A percentile compares a stretch with the other conserved stretches of the same genome.
Conservation (phyloP, 2,888 invertebrate genomes). For the Drosophila conformis region DNA sequence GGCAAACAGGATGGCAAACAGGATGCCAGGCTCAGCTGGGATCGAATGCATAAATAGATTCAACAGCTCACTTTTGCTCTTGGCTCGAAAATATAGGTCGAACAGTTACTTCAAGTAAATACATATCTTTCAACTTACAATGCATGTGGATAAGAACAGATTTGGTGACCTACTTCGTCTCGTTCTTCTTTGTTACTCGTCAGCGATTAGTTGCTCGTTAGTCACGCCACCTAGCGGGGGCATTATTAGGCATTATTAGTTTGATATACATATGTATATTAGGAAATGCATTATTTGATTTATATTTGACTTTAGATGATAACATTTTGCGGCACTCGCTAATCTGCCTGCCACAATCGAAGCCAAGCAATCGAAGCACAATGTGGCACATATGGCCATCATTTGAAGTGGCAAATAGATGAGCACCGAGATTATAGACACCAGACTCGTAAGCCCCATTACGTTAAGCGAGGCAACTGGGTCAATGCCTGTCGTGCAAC, state of each 20-base stretch:
- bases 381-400: background rate
- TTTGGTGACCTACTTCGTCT: background rate
- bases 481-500: slow-evolving; percentile 23
- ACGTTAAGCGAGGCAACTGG: slow-evolving; percentile 10
- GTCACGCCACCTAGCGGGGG: background rate
- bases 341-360: background rate
- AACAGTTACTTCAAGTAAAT: background rate
- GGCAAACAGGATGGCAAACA: background rate
- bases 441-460: slow-evolving; percentile 14
- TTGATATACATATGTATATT: background rate
- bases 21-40: background rate
- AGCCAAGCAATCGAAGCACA: background rate
- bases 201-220: background rate
- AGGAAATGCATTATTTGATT: background rate
- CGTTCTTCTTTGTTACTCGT: background rate
- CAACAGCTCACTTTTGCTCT: background rate
- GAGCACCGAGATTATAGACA: slow-evolving; percentile 43
- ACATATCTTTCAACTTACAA: background rate
- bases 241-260: background rate
- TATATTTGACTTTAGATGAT: background rate
- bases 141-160: background rate
- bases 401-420: slow-evolving; percentile 48
- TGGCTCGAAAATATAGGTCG: background rate
- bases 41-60: background rate
- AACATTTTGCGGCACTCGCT: background rate